Evolutionary conservation across 1,140 invertebrate genomes (phyloP).

Genomic region (Rhopalosiphum maidis): DNA sequence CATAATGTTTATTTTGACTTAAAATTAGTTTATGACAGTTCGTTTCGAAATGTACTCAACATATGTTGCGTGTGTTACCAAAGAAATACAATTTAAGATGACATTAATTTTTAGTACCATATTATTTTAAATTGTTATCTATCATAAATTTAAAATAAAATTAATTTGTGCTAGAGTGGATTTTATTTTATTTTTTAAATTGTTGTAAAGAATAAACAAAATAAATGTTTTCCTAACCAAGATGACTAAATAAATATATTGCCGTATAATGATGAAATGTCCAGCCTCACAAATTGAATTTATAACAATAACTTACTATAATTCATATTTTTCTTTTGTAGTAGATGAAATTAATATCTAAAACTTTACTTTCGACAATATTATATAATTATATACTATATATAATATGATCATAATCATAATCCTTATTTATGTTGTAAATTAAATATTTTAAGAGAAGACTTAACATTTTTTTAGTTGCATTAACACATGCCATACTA

Average conservation of each 20-base stretch:
- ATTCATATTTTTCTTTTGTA: not conserved
- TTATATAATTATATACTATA: not conserved
- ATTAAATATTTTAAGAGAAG: not conserved
- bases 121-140: not conserved
- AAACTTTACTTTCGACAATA: not conserved
- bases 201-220: not conserved
- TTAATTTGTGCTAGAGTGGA: not conserved
- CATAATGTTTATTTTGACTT: not conserved
- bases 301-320: not conserved
- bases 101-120: not conserved
- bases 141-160: not conserved
- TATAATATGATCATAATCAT: not conserved
- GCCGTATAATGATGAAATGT: not conserved
- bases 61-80: not conserved
- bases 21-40: not conserved
- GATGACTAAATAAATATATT: not conserved
- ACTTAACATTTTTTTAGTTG: not conserved
- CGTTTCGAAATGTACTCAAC: not conserved
- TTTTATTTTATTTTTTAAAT: not conserved
- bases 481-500: not conserved
- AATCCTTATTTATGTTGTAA: not conserved
- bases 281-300: not conserved
- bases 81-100: not conserved
- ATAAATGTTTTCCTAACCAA: not conserved
- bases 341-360: not conserved